Conservation (phyloP, 2,888 invertebrate genomes). For the Cheilosia grossa region DNA sequence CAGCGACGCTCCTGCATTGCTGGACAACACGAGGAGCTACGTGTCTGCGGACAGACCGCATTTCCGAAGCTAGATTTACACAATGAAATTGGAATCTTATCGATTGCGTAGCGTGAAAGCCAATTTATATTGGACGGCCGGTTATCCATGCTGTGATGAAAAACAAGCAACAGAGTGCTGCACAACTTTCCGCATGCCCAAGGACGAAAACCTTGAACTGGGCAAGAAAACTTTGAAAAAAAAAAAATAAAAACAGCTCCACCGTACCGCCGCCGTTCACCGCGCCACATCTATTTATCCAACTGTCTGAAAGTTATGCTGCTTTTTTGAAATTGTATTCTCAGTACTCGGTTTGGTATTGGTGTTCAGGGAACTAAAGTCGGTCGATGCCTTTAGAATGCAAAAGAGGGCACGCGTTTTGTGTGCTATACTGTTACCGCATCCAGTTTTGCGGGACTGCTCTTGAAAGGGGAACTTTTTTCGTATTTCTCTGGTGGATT, state of each 20-base stretch:
- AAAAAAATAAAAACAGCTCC: too few species aligned
- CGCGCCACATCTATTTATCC: conserved; percentile 1
- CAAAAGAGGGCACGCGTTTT: conserved; percentile 19
- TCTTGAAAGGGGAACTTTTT: conserved; percentile 19
- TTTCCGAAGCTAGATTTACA: conserved; percentile 7
- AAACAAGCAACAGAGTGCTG: conserved; percentile 54
- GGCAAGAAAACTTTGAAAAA: conserved; percentile 29
- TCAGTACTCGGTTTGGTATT: background rate
- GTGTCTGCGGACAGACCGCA: conserved; percentile 12
- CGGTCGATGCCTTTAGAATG: conserved; percentile 39
- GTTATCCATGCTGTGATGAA: conserved; percentile 20
- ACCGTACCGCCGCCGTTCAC: background rate
- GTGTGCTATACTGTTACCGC: background rate
- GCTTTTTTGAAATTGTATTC: conserved; percentile 32
- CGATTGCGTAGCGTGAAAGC: conserved; percentile 43
- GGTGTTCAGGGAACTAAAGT: conserved; percentile 2
- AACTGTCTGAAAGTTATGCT: conserved; percentile 66
- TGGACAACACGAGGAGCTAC: background rate
- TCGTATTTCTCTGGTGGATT: too few species aligned
- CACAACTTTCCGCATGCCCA: conserved; percentile 37
- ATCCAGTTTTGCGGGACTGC: conserved; percentile 40
- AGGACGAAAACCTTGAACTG: conserved; percentile 50
- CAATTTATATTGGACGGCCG: conserved; percentile 22
- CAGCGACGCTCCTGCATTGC: background rate
- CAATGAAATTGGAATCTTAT: conserved; percentile 37